Conservation (phyloP, 2,797 vertebrate genomes). For the Hyperoplus immaculatus region DNA sequence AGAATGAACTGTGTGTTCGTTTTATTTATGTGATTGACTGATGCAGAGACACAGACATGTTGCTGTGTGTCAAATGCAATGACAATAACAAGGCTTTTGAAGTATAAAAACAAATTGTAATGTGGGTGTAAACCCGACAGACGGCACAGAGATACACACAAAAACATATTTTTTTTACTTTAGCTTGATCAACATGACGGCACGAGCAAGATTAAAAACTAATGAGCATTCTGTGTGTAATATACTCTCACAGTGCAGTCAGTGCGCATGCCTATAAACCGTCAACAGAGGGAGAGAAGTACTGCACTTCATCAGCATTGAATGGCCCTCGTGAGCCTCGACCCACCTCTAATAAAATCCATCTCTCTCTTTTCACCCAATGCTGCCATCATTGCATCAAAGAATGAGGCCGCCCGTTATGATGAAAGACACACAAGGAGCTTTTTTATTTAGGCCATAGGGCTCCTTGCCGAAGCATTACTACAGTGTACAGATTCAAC, state of each 20-base stretch:
- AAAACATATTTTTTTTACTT: conserved; percentile 10
- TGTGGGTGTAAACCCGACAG: conserved; percentile 28
- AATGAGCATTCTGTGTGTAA: conserved; percentile 11
- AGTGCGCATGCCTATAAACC: conserved; percentile 9
- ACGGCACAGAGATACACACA: conserved; percentile 15
- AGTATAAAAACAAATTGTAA: too few species aligned
- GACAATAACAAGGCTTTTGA: conserved; percentile 33
- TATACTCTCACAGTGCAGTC: conserved; percentile 10
- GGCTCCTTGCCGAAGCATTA: conserved; percentile 2
- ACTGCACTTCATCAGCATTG: conserved; percentile 27
- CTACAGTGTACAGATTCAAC: conserved; percentile 4
- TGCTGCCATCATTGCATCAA: conserved; percentile 60
- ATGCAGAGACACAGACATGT: too few species aligned
- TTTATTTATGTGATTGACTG: too few species aligned
- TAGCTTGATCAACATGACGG: conserved; percentile 47
- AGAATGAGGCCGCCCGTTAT: conserved; percentile 59
- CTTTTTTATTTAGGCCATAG: conserved; percentile 50
- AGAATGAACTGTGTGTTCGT: too few species aligned
- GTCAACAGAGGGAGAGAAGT: neutral
- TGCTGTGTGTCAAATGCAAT: too few species aligned
- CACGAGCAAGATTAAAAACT: conserved; percentile 17
- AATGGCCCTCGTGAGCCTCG: conserved; percentile 56
- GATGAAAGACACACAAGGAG: conserved; percentile 47
- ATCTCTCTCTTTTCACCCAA: conserved; percentile 35
- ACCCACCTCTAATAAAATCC: conserved; percentile 63